Evolutionary conservation across 2,797 vertebrate species (phyloP).

Genomic region (Periparus ater): DNA sequence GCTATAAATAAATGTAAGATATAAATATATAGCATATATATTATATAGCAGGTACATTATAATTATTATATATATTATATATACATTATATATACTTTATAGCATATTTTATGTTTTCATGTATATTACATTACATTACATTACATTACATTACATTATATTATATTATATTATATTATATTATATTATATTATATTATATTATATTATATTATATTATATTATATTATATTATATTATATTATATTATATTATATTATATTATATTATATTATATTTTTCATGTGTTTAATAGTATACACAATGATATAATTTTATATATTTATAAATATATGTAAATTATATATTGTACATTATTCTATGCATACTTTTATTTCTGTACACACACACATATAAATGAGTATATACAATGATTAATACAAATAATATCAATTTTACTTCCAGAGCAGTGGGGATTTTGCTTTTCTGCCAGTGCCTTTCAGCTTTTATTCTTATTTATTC

Average conservation of each 20-base stretch:
- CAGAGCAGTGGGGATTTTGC: neutral
- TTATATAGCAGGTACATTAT: neutral
- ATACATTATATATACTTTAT: neutral
- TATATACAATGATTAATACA: neutral
- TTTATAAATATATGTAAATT: neutral
- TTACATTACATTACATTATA: neutral
- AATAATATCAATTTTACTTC: neutral
- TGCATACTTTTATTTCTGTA: neutral
- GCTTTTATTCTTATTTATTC: too few species aligned
- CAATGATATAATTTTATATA: neutral
- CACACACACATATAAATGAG: neutral
- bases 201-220: too few species aligned
- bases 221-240: too few species aligned
- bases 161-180: neutral
- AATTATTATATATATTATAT: too few species aligned
- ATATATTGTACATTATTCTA: neutral
- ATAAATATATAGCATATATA: neutral
- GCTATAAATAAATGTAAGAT: neutral
- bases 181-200: too few species aligned
- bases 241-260: neutral
- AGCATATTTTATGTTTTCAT: neutral
- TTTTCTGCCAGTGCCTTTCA: too few species aligned
- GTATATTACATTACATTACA: neutral
- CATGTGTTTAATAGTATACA: neutral
- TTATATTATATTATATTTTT: neutral